These are phyloP conservation scores for Solenopsis fugax DNA, from an alignment of 1,140 invertebrate species.

Conservation along the genomic window DNA sequence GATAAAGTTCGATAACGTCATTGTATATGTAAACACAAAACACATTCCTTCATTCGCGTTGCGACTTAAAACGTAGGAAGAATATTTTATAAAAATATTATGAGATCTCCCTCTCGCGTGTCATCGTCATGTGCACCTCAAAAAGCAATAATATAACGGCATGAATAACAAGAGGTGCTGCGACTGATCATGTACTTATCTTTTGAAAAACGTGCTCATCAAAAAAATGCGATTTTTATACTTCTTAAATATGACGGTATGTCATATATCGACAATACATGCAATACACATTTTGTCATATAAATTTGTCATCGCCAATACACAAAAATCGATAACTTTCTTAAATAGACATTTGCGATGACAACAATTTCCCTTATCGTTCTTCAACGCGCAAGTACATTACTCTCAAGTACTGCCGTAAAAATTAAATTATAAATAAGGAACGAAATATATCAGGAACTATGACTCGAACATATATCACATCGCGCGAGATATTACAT, in stretches of 20 bases:
- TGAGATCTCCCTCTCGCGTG: background rate
- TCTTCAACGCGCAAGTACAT: slow-evolving; percentile 13
- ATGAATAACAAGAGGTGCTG: slow-evolving; percentile 31
- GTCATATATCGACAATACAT: background rate
- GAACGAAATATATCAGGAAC: background rate
- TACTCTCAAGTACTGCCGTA: background rate
- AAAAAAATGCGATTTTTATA: background rate
- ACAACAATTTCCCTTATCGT: background rate
- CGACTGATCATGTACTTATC: slow-evolving; percentile 68
- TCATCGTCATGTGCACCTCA: background rate
- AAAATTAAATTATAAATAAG: slow-evolving; percentile 9
- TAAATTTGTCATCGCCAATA: background rate
- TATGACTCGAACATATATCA: background rate
- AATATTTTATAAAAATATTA: slow-evolving; percentile 31
- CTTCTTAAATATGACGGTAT: background rate
- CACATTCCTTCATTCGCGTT: slow-evolving; percentile 79
- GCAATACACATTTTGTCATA: background rate
- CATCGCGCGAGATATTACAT: background rate
- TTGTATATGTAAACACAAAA: slow-evolving; percentile 30
- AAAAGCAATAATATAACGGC: slow-evolving; percentile 15
- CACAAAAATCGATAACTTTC: background rate
- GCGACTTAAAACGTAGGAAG: slow-evolving; percentile 76
- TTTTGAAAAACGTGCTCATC: background rate
- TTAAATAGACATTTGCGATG: background rate
- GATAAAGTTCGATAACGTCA: slow-evolving; percentile 31